Conservation (phyloP, 1,140 invertebrate genomes). For the Manduca sexta region DNA sequence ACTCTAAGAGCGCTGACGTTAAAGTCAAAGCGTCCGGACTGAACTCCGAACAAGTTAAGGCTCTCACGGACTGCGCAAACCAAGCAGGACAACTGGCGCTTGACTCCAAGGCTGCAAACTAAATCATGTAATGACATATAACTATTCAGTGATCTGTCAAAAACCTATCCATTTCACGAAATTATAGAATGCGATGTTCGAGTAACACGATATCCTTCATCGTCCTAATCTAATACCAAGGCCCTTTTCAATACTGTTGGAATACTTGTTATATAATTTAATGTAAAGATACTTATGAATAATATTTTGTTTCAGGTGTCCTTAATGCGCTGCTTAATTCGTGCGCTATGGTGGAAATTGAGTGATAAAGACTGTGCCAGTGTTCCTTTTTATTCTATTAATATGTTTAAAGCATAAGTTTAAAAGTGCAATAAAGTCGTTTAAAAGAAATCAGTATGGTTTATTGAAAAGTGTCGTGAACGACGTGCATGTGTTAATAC, state of each 20-base stretch:
- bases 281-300: neutral
- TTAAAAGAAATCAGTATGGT: slow-evolving; percentile 37
- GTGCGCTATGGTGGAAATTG: slow-evolving; percentile 54
- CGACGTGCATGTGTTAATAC: slow-evolving; percentile 28
- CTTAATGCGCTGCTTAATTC: slow-evolving; percentile 40
- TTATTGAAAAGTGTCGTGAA: slow-evolving; percentile 47
- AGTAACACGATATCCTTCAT: slow-evolving; percentile 13
- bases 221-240: neutral
- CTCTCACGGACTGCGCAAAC: slow-evolving; percentile 69
- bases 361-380: slow-evolving; percentile 71
- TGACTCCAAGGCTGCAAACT: slow-evolving; percentile 61
- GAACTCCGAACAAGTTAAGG: slow-evolving; percentile 63
- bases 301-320: slow-evolving; percentile 60
- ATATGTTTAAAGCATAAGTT: slow-evolving; percentile 40
- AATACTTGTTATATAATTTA: neutral
- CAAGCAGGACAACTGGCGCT: slow-evolving; percentile 63
- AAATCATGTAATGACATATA: slow-evolving; percentile 42
- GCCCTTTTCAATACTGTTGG: neutral
- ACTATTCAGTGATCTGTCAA: neutral
- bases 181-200: slow-evolving; percentile 20
- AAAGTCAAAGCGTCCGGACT: slow-evolving; percentile 66
- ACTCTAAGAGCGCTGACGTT: slow-evolving; percentile 67
- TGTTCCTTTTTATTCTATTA: slow-evolving; percentile 59
- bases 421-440: slow-evolving; percentile 55
- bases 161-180: neutral